phyloP scores from a whole-genome alignment of 2,888 invertebrate species.

The Abrostola tripartita region DNA sequence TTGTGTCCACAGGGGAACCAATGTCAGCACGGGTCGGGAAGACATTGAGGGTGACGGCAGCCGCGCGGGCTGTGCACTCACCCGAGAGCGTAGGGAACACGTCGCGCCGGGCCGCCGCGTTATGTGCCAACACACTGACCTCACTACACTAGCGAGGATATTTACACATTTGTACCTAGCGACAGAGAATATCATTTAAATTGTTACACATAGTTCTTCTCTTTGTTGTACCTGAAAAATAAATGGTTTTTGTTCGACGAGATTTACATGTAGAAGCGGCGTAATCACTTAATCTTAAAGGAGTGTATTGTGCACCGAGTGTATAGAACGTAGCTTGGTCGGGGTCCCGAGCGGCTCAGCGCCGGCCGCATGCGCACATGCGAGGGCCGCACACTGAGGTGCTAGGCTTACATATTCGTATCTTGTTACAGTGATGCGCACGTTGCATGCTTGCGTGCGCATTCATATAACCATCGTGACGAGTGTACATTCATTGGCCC shows the following conservation, averaged over 20 bases:
- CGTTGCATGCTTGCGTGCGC: conserved; percentile 71
- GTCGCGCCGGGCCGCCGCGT: conserved; percentile 45
- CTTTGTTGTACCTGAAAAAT: conserved; percentile 62
- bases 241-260: conserved; percentile 50
- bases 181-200: conserved; percentile 55
- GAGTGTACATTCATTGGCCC: conserved; percentile 64
- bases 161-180: conserved; percentile 59
- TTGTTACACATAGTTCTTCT: conserved; percentile 53
- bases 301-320: conserved; percentile 48
- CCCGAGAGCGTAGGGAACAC: conserved; percentile 67
- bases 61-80: conserved; percentile 51
- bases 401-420: conserved; percentile 66
- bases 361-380: conserved; percentile 44
- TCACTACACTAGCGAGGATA: conserved; percentile 54
- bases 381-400: conserved; percentile 33
- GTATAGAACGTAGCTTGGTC: conserved; percentile 42
- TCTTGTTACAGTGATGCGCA: conserved; percentile 60
- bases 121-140: conserved; percentile 59
- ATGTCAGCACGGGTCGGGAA: conserved; percentile 85
- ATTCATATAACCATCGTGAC: conserved; percentile 59
- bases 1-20: conserved; percentile 78
- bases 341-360: conserved; percentile 43
- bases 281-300: conserved; percentile 52
- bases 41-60: conserved; percentile 77
- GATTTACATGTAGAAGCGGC: conserved; percentile 52